Conservation (phyloP, 2,113 vertebrate species). For the Eublepharis macularius region DNA sequence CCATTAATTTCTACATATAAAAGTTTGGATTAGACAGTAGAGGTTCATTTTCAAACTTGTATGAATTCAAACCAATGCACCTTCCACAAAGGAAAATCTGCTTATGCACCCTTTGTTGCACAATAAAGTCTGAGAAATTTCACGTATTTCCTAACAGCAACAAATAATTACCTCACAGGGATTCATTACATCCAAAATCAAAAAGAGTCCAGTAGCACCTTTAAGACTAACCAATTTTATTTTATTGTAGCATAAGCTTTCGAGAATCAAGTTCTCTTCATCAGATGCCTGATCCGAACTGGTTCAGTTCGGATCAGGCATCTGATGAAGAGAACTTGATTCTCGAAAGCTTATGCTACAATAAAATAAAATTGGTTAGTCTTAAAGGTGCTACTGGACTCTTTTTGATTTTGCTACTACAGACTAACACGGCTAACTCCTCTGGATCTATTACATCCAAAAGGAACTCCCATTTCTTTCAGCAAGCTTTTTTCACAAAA, state of each 20-base stretch:
- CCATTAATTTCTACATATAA: not conserved
- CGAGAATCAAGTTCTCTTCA: too few species aligned
- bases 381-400: too few species aligned
- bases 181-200: conserved; percentile 36
- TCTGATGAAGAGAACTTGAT: too few species aligned
- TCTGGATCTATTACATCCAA: conserved; percentile 24
- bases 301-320: too few species aligned
- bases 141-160: conserved; percentile 15
- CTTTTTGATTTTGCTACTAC: too few species aligned
- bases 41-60: not conserved
- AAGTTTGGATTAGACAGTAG: not conserved
- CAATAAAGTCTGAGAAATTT: conserved; percentile 20
- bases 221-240: too few species aligned
- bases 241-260: too few species aligned
- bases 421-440: too few species aligned
- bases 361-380: too few species aligned
- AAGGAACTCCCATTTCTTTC: conserved; percentile 33
- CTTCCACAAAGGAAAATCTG: not conserved
- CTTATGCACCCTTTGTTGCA: not conserved
- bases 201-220: too few species aligned
- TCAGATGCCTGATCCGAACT: too few species aligned
- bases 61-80: not conserved
- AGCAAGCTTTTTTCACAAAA: conserved; percentile 19
- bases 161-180: conserved; percentile 26
- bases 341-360: too few species aligned